Evolutionary conservation across 2,113 vertebrate species (phyloP).

Genomic region (Lagopus muta): DNA sequence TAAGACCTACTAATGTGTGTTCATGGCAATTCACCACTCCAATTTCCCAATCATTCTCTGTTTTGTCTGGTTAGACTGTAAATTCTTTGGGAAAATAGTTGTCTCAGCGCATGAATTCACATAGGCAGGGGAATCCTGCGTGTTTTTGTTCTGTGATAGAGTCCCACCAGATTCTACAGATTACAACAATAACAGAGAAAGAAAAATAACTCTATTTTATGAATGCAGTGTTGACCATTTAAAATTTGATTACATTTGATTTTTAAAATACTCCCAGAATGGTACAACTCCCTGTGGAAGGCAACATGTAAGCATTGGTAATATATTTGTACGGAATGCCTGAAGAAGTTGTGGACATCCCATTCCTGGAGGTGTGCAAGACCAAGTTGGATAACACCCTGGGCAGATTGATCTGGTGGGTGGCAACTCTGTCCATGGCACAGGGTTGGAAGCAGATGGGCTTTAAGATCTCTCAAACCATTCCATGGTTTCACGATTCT

Average conservation of each 20-base stretch:
- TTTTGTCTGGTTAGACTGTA: not conserved
- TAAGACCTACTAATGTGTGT: not conserved
- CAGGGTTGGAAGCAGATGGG: no score
- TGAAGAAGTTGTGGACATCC: no score
- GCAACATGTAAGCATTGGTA: not conserved
- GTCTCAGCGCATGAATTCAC: not conserved
- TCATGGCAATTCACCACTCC: not conserved
- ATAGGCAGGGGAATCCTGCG: not conserved
- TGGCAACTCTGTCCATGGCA: no score
- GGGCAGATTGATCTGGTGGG: no score
- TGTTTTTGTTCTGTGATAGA: not conserved
- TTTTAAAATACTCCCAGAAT: not conserved
- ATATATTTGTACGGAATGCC: no score
- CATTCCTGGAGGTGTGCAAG: no score
- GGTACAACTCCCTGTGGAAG: not conserved
- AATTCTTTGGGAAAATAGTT: not conserved
- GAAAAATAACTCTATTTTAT: not conserved
- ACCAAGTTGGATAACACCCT: no score
- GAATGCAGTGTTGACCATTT: not conserved
- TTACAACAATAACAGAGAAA: not conserved
- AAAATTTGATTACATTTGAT: not conserved
- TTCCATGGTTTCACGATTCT: no score
- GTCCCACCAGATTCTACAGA: not conserved
- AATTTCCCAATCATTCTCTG: not conserved
- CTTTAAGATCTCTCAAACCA: no score